phyloP scores from a whole-genome alignment of 1,140 invertebrate genomes.

The Armadillidium nasatum region DNA sequence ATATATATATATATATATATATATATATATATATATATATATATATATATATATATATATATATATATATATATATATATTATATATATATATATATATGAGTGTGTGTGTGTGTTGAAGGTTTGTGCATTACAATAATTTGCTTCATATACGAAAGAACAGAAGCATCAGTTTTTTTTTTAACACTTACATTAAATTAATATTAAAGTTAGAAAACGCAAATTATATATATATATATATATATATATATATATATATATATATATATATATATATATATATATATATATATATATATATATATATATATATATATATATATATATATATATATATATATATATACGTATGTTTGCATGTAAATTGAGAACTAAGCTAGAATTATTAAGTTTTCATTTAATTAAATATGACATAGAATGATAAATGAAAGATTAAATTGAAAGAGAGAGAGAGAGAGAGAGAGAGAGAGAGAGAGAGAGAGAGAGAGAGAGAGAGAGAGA shows the following conservation, averaged over 20 bases:
- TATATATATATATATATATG: not conserved
- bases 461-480: not conserved
- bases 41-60: conserved; percentile 12
- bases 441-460: not conserved
- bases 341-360: no score
- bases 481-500: not conserved
- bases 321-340: no score
- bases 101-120: no score
- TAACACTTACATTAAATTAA: not conserved
- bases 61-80: conserved; percentile 2
- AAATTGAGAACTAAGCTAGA: no score
- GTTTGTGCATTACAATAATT: no score
- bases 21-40: conserved; percentile 14
- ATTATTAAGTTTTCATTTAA: no score
- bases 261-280: conserved; percentile 18
- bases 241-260: conserved; percentile 18
- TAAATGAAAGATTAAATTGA: not conserved
- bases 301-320: no score
- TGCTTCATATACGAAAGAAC: no score
- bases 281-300: no score
- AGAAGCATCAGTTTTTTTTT: not conserved
- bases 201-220: no score
- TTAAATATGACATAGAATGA: no score
- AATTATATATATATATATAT: conserved; percentile 27
- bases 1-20: not conserved